Evolutionary conservation across 2,888 invertebrate genomes (phyloP), one percentile per base, ranked within the genome.

Genomic region (Drosophila ezoana): DNA sequence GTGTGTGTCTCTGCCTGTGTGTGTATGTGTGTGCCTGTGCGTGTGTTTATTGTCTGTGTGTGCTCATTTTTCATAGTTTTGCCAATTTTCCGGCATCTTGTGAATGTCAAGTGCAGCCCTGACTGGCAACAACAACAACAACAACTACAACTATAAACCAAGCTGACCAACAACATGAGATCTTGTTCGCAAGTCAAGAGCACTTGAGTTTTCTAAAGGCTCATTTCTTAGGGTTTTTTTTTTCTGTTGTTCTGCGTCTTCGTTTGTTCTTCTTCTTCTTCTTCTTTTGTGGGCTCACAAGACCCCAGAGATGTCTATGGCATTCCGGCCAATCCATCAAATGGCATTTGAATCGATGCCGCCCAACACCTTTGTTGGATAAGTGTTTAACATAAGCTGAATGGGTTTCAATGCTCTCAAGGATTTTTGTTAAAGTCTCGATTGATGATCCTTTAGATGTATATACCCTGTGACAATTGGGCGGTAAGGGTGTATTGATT

Each of bases 51-150:
- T 28, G 28, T 28, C 2, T 59, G 23, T 35, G 16, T 51, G 41
- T 61, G 49, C 38, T 47, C 60, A 40, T 61, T 72, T 54, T 62
- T 54, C 16, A 65, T 60, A 43, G 40, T n/a, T 47, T 44, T 56
- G 73, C 61, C 66, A 69, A 81, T 79, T 81, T 79, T 67, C 73
- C 77, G 57, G 53, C 81, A 69, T 59, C 45, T 77, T 44, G 58
- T 67, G 81, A 81, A 81, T 81, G 78, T 79, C 79, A 79, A 79
- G 79, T 77, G 81, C 81, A 80, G 53, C 60, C 61, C 71, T 76
- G 72, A 61, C 33, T 44, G 48, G 18, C 18, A 11, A 11, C 56
- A 38, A 20, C 11, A 47, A 48, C 35, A 54, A 20, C 3, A 38
- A 54, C 47, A 33, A 48, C 35, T 67, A 54, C 35, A 64, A 45